Evolutionary conservation across 2,888 invertebrate genomes (phyloP).

Genomic region (Xanthorhoe designata): DNA sequence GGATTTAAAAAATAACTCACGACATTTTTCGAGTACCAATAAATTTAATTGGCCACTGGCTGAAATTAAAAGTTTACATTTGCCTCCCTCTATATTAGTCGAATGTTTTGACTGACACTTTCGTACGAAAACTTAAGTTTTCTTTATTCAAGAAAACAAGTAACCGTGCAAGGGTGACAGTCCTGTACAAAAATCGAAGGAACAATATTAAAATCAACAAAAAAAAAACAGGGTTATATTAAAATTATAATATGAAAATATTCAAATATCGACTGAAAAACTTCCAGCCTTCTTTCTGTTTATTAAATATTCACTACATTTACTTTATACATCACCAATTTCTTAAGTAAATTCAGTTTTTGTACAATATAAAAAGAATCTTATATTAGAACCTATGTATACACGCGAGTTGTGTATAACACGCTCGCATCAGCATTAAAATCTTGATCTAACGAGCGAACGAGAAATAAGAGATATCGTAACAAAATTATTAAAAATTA

Average conservation of each 20-base stretch:
- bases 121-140: slow-evolving; percentile 44
- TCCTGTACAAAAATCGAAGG: slow-evolving; percentile 78
- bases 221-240: slow-evolving; percentile 84
- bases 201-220: slow-evolving; percentile 76
- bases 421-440: slow-evolving; percentile 68
- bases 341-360: slow-evolving; percentile 86
- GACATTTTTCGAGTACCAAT: slow-evolving; percentile 79
- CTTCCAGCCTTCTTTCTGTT: slow-evolving; percentile 83
- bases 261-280: slow-evolving; percentile 83
- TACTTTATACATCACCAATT: slow-evolving; percentile 86
- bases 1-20: slow-evolving; percentile 68
- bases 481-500: slow-evolving; percentile 83
- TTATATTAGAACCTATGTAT: slow-evolving; percentile 80
- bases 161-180: slow-evolving; percentile 57
- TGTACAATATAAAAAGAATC: slow-evolving; percentile 86
- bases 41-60: slow-evolving; percentile 85
- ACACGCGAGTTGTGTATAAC: slow-evolving; percentile 76
- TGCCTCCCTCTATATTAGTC: slow-evolving; percentile 72
- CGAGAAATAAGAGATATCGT: slow-evolving; percentile 76
- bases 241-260: slow-evolving; percentile 86
- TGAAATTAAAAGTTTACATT: slow-evolving; percentile 82
- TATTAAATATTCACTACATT: slow-evolving; percentile 85
- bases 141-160: slow-evolving; percentile 33
- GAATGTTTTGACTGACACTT: slow-evolving; percentile 63
- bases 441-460: slow-evolving; percentile 80